Evolutionary conservation across 2,888 invertebrate genomes (phyloP).

Genomic region (Blera fallax): DNA sequence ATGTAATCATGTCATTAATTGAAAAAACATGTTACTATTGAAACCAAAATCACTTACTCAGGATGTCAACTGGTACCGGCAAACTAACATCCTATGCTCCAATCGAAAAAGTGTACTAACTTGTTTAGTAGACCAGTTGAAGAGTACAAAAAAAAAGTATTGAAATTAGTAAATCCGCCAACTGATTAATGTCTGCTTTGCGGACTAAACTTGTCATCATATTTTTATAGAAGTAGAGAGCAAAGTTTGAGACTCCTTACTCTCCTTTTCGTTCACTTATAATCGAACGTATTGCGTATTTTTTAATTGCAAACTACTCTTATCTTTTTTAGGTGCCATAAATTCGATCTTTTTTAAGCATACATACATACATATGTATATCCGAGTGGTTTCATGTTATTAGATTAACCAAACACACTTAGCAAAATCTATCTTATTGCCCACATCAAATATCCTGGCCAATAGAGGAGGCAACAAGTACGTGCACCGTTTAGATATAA

Average conservation of each 20-base stretch:
- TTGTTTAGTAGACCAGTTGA: background rate
- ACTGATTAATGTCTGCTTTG: background rate
- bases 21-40: constrained; percentile 21
- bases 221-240: background rate
- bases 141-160: background rate
- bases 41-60: constrained; percentile 27
- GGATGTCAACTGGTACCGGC: constrained; percentile 14
- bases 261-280: background rate
- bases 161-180: background rate
- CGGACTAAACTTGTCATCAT: background rate
- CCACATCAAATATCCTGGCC: too few species aligned
- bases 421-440: too few species aligned
- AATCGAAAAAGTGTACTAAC: background rate
- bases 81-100: background rate
- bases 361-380: too few species aligned
- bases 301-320: background rate
- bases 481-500: too few species aligned
- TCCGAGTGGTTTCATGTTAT: too few species aligned
- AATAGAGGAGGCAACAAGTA: too few species aligned
- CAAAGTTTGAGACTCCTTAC: background rate
- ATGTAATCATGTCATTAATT: constrained; percentile 6
- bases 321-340: too few species aligned
- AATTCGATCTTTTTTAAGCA: too few species aligned
- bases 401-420: too few species aligned
- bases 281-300: background rate